These are phyloP conservation scores for Synanthedon andrenaeformis DNA, from an alignment of 2,888 invertebrate species.

Conservation along the genomic window DNA sequence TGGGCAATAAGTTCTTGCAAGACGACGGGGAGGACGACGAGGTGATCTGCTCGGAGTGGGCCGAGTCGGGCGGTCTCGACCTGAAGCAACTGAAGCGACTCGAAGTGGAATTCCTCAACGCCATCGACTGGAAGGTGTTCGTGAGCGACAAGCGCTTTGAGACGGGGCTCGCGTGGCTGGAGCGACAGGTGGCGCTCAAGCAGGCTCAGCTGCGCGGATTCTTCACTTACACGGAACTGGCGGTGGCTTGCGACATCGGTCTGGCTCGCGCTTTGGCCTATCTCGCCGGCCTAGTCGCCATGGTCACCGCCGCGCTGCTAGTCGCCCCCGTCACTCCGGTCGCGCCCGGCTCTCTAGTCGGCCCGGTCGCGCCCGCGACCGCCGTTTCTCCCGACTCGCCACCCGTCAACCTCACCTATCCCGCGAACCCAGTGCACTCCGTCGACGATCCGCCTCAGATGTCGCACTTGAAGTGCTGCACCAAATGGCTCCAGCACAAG, in stretches of 20 bases:
- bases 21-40: constrained; percentile 94
- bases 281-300: constrained; percentile 52
- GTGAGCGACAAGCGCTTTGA: constrained; percentile 83
- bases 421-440: constrained; percentile 4
- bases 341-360: constrained; percentile 15
- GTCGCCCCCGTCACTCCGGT: constrained; percentile 68
- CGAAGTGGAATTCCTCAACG: constrained; percentile 89
- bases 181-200: constrained; percentile 78
- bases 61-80: constrained; percentile 82
- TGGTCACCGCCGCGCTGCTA: constrained; percentile 66
- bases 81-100: constrained; percentile 82
- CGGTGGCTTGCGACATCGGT: constrained; percentile 54
- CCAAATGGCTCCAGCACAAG: constrained; percentile 30
- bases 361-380: constrained; percentile 22
- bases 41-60: constrained; percentile 94
- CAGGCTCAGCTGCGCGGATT: constrained; percentile 81
- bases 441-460: constrained; percentile 11
- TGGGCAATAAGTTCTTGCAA: constrained; percentile 95
- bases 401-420: constrained; percentile 1
- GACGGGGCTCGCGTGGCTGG: constrained; percentile 75
- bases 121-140: constrained; percentile 91
- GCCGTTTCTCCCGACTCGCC: constrained; percentile 6
- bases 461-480: constrained; percentile 30
- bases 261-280: constrained; percentile 37
- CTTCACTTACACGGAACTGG: constrained; percentile 85